Evolutionary conservation across 2,113 vertebrate genomes (phyloP), one percentile per base, ranked within the genome.

Genomic region (Condylura cristata): DNA sequence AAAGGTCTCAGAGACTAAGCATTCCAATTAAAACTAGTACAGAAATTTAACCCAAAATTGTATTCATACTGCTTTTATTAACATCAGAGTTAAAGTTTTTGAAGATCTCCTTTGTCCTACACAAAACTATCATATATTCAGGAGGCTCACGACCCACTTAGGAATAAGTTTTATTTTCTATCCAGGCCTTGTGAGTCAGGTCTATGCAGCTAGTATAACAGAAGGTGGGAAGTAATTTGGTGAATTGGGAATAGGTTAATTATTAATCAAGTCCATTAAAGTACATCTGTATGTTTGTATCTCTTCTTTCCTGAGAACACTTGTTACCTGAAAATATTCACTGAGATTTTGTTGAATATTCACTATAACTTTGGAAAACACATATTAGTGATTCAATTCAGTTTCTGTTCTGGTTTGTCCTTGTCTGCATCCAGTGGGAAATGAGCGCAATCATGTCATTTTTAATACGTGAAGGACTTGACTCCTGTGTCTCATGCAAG

Each of bases 131-230:
- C 89, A 82, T 46, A 10, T 53, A 75, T 76, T 84, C 39, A n/a
- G 39, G n/a, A 44, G 85, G 34, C 18, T 70, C 46, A 60, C 4
- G 6, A 41, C 68, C 58, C 44, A 44, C 32, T 79, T 80, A 76
- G 28, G 30, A 92, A 83, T 37, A 61, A 53, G 28, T 24, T 46
- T 68, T 94, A 76, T 96, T 94, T 96, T 91, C 46, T 89, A 37
- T 46, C 13, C 16, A 83, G 16, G 12, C 18, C 63, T 86, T 89
- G 68, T 89, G 79, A 61, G 34, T 56, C 9, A 90, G 74, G 22
- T 89, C n/a, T 61, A n/a, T 9, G 51, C 0, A 78, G n/a, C 24
- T 44, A 85, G 18, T 75, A 20, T 93, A 81, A 90, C 18, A 82
- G 32, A 90, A 91, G 60, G 32, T 32, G 91, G 53, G 79, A 90